Evolutionary conservation across 2,888 invertebrate species (phyloP).

Genomic region (Ypsolopha scabrella): DNA sequence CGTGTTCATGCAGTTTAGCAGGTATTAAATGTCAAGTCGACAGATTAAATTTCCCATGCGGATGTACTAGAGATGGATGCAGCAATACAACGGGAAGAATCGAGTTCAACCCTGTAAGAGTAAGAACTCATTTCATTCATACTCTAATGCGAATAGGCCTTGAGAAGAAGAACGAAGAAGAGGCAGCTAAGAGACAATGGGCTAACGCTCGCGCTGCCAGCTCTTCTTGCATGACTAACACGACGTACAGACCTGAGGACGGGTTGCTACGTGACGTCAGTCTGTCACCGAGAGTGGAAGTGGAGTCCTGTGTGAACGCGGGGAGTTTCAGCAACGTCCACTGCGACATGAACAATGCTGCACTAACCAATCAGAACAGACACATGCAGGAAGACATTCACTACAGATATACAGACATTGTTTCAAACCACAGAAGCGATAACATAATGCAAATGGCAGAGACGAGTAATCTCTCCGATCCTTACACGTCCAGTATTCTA

Average conservation of each 20-base stretch:
- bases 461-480: constrained; percentile 48
- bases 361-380: constrained; percentile 17
- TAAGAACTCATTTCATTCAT: constrained; percentile 96
- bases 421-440: constrained; percentile 56
- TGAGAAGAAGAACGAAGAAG: constrained; percentile 83
- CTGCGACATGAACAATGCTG: constrained; percentile 64
- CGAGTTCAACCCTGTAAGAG: constrained; percentile 96
- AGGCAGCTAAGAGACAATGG: constrained; percentile 60
- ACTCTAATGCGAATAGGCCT: constrained; percentile 93
- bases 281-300: constrained; percentile 68
- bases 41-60: constrained; percentile 95
- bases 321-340: constrained; percentile 78
- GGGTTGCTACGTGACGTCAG: constrained; percentile 65
- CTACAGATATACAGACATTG: constrained; percentile 44
- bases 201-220: constrained; percentile 23
- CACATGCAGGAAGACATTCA: constrained; percentile 25
- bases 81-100: constrained; percentile 92
- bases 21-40: constrained; percentile 99
- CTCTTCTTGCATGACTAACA: constrained; percentile 32
- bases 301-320: constrained; percentile 74
- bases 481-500: constrained; percentile 54
- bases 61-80: constrained; percentile 95
- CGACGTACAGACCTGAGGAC: constrained; percentile 42
- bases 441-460: constrained; percentile 48
- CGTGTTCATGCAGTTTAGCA: constrained; percentile 93